These are phyloP conservation scores for Helarctos malayanus DNA, from an alignment of 2,797 vertebrate genomes.

Conservation along the genomic window DNA sequence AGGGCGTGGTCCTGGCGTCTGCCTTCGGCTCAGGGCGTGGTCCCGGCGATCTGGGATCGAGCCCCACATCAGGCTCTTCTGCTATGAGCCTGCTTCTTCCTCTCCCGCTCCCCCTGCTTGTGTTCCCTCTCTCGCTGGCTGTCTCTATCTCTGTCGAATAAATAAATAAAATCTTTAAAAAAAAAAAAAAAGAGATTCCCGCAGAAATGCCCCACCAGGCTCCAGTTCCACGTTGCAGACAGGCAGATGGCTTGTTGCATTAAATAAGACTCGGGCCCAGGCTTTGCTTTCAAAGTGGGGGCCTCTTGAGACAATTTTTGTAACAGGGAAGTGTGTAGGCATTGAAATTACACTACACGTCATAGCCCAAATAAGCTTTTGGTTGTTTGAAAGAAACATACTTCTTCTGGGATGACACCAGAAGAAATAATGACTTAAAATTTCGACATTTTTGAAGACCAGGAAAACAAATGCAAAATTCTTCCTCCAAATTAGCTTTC, in stretches of 20 bases:
- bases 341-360: conserved; percentile 55
- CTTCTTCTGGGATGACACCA: not conserved
- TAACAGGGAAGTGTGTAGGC: conserved; percentile 63
- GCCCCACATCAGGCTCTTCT: too few species aligned
- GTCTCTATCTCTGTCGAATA: too few species aligned
- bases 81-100: too few species aligned
- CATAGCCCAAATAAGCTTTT: conserved; percentile 68
- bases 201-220: not conserved
- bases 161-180: too few species aligned
- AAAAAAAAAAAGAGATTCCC: not conserved
- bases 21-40: too few species aligned
- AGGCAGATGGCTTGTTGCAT: not conserved
- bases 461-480: not conserved
- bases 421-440: conserved; percentile 52
- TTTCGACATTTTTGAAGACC: conserved; percentile 53
- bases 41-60: too few species aligned
- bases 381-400: conserved; percentile 55
- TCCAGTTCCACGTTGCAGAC: not conserved
- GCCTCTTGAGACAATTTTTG: conserved; percentile 61
- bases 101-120: too few species aligned
- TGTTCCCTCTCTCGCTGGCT: too few species aligned
- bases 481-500: not conserved
- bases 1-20: too few species aligned
- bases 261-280: not conserved
- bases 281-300: conserved; percentile 36